These are phyloP conservation scores for Amiota minor DNA, from an alignment of 2,888 invertebrate genomes.

Conservation along the genomic window DNA sequence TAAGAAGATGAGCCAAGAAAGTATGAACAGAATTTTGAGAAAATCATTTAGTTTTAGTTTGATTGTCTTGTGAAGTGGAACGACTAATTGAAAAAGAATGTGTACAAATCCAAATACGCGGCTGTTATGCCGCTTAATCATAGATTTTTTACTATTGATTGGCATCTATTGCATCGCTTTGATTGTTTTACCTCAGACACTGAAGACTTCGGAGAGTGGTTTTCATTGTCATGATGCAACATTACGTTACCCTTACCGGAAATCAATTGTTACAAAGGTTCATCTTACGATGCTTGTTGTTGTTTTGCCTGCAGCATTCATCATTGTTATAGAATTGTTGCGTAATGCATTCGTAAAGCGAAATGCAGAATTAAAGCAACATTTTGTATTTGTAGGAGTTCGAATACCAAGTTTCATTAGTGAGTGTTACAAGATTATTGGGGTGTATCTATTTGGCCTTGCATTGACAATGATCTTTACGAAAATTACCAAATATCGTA, in stretches of 20 bases:
- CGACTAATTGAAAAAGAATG: constrained; percentile 46
- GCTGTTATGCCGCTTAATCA: constrained; percentile 60
- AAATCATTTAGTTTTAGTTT: constrained; percentile 8
- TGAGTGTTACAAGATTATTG: constrained; percentile 64
- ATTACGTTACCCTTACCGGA: constrained; percentile 83
- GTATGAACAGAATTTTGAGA: background rate
- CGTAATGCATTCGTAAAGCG: constrained; percentile 58
- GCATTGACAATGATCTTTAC: constrained; percentile 54
- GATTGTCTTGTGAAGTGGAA: constrained; percentile 12
- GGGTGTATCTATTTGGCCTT: constrained; percentile 64
- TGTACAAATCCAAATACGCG: constrained; percentile 66
- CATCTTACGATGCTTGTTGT: constrained; percentile 62
- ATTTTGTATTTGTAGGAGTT: constrained; percentile 60
- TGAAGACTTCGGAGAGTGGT: constrained; percentile 76
- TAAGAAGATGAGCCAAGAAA: background rate
- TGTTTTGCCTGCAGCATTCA: constrained; percentile 57
- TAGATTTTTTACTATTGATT: constrained; percentile 61
- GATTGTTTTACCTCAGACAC: constrained; percentile 57
- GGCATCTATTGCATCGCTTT: constrained; percentile 57
- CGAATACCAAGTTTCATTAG: constrained; percentile 64
- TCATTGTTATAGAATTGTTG: constrained; percentile 62
- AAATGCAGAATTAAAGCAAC: constrained; percentile 49
- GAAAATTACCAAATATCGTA: constrained; percentile 47
- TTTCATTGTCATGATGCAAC: constrained; percentile 96
- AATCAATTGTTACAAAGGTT: constrained; percentile 56